Evolutionary conservation across 2,113 vertebrate genomes (phyloP).

Genomic region (Pelecanoides urinatrix): DNA sequence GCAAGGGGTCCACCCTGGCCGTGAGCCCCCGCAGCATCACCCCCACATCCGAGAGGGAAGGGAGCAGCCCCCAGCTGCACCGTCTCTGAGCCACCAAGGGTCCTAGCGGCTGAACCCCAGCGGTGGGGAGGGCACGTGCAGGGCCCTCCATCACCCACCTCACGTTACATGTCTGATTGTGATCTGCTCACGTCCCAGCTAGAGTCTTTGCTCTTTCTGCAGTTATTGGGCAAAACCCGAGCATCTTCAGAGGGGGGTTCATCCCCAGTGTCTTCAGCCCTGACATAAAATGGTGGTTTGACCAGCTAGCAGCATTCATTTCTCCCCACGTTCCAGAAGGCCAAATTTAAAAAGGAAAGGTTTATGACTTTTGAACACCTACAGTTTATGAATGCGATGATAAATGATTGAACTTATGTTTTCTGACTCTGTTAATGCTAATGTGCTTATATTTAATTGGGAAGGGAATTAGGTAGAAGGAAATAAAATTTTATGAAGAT

Average conservation of each 20-base stretch:
- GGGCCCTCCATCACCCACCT: too few relatives aligned
- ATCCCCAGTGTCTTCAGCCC: background rate
- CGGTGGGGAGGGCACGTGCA: background rate
- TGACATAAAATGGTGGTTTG: background rate
- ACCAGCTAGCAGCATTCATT: background rate
- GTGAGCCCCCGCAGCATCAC: background rate
- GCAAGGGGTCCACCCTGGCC: background rate
- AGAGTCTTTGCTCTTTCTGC: background rate
- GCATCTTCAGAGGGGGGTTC: background rate
- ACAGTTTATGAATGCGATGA: background rate
- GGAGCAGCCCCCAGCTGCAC: background rate
- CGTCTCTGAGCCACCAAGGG: background rate
- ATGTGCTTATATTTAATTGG: background rate
- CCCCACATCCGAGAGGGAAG: background rate
- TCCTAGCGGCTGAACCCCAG: background rate
- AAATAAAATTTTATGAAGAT: background rate
- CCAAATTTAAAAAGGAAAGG: background rate
- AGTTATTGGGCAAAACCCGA: background rate
- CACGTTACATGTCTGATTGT: too few relatives aligned
- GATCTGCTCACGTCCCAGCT: background rate
- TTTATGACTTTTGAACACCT: background rate
- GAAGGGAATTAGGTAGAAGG: background rate
- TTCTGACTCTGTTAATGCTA: background rate
- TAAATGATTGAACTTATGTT: background rate
- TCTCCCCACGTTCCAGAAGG: background rate